A percentile compares a stretch with the other conserved stretches of the same genome.
These are phyloP conservation scores for Trichacis sp. DNA, from an alignment of 2,888 invertebrate genomes.

Conservation along the genomic window DNA sequence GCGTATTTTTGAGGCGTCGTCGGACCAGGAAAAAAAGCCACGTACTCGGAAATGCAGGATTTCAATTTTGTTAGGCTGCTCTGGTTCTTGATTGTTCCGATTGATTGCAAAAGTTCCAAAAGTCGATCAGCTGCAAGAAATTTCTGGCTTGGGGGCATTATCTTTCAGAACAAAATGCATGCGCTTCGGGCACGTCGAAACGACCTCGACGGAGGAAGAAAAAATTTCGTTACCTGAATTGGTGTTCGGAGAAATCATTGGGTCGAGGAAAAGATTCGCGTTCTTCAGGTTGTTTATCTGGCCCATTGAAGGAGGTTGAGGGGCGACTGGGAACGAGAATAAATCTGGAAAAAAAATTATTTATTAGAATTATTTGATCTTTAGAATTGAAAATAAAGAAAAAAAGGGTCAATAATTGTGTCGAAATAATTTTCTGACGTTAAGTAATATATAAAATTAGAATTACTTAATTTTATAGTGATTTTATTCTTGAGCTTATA, in stretches of 20 bases:
- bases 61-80: conserved; percentile 58
- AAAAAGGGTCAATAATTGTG: neutral
- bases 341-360: conserved; percentile 16
- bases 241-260: conserved; percentile 42
- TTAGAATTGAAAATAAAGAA: conserved; percentile 2
- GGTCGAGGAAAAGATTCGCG: conserved; percentile 54
- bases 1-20: conserved; percentile 78
- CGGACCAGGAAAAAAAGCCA: conserved; percentile 71
- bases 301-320: conserved; percentile 46
- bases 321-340: conserved; percentile 53
- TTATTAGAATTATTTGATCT: no score
- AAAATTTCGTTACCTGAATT: conserved; percentile 53
- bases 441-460: no score
- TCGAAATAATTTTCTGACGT: no score
- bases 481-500: no score
- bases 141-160: conserved; percentile 61
- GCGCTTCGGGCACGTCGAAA: neutral
- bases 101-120: conserved; percentile 61
- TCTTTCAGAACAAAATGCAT: conserved; percentile 41
- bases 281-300: conserved; percentile 55
- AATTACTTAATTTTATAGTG: no score
- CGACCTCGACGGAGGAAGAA: neutral
- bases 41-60: conserved; percentile 48
- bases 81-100: conserved; percentile 64
- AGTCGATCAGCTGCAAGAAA: conserved; percentile 61